A percentile compares a stretch with the other conserved stretches of the same genome.
These are phyloP conservation scores for Pomphorhynchus laevis DNA, from an alignment of 1,140 invertebrate species.

Conservation along the genomic window DNA sequence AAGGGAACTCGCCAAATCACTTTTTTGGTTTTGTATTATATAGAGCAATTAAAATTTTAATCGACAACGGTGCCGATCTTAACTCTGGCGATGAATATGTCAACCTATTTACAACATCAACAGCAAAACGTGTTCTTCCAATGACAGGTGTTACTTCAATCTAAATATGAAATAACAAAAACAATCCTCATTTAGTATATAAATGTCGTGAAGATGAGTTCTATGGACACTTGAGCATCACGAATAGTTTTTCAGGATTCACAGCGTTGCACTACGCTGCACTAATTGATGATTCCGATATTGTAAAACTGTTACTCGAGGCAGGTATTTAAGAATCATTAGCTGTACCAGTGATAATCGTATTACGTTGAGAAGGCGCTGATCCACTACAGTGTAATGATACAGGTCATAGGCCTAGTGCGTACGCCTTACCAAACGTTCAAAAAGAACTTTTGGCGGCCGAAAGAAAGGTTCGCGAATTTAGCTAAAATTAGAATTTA, in stretches of 20 bases:
- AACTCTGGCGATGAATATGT: slow-evolving; percentile 41
- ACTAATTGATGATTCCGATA: slow-evolving; percentile 30
- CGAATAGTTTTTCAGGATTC: slow-evolving; percentile 39
- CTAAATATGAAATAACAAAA: not conserved
- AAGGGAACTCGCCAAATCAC: not conserved
- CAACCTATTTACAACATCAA: slow-evolving; percentile 26
- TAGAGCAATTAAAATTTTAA: slow-evolving; percentile 28
- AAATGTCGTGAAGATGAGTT: slow-evolving; percentile 39
- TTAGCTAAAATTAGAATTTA: not conserved
- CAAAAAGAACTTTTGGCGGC: slow-evolving; percentile 21
- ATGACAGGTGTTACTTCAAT: slow-evolving; percentile 18
- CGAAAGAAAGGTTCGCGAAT: slow-evolving; percentile 17
- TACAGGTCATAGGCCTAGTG: slow-evolving; percentile 34
- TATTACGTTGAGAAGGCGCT: slow-evolving; percentile 21
- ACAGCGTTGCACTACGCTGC: slow-evolving; percentile 59
- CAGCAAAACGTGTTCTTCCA: slow-evolving; percentile 22
- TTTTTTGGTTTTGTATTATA: slow-evolving; percentile 9
- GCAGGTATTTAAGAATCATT: slow-evolving; percentile 12
- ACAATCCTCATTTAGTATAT: slow-evolving; percentile 24
- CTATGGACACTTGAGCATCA: slow-evolving; percentile 31
- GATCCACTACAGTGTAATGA: slow-evolving; percentile 30
- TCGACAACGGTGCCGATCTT: slow-evolving; percentile 37
- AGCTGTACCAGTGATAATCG: slow-evolving; percentile 16
- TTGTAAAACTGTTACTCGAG: slow-evolving; percentile 21
- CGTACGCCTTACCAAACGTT: slow-evolving; percentile 26